Base-by-base conservation (phyloP, 2,797 vertebrate species). In the Agapornis canus region DNA sequence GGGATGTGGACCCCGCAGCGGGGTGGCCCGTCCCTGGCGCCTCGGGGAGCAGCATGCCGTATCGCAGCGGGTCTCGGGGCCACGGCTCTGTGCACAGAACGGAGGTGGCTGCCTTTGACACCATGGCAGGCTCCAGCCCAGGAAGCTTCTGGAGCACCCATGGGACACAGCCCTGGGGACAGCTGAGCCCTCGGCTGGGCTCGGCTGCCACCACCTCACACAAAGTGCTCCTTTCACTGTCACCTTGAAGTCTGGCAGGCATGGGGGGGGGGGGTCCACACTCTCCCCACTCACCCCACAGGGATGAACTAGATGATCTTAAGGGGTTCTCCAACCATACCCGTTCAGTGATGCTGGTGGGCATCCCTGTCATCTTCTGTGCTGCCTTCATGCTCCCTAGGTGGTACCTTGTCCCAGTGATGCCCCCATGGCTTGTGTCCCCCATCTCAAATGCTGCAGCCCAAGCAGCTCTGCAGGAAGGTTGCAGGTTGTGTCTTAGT, bases 111-210 rank as follows among this genome's bases (percentile, higher is more conserved):
- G 76, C 45, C 20, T 81, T 86, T 92, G 75, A 77, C 75, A 91
- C 93, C 89, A 88, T 42, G 21, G 87, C 76, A 92, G 88, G 91
- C 75, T 91, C 70, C 51, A 18, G n/a, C 73, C 40, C 5, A 0
- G 88, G 88, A 90, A 89, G 79, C 76, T 92, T 23, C 88, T 68
- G 87, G 37, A 87, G 96, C 85, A 94, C 69, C 80, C 77, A 32
- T 83, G 90, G 42, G 59, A 86, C 13, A 16, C 0, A 0, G 60
- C 69, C 94, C 73, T 2, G 8, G 86, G 90, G 71, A 77, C 87
- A 92, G 77, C 85, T 82, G 95, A 94, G 89, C 95, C 92, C 84
- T 75, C 0, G 0, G 25, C 48, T 0, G 0, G 92, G 94, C 96
- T 94, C 10, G 1, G 49, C 86, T 97, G 94, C 83, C 86, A 48